Evolutionary conservation across 2,888 invertebrate genomes (phyloP).

Genomic region (Marronus borbonicus): DNA sequence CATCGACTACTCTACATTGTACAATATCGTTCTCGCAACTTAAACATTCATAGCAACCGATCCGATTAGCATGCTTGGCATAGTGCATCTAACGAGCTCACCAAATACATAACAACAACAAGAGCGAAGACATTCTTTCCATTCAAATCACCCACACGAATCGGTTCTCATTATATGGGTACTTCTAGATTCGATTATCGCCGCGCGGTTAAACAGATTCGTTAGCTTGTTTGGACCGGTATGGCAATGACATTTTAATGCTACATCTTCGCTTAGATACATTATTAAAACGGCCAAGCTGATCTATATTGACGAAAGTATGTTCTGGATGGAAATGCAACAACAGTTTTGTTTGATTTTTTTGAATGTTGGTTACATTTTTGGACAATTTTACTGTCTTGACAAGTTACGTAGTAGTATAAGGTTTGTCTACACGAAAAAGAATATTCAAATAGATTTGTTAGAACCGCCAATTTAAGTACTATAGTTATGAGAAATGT

Average conservation of each 20-base stretch:
- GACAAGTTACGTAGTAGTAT: too few species aligned
- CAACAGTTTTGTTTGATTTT: too few species aligned
- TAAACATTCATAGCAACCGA: conserved; percentile 1
- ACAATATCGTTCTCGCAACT: background rate
- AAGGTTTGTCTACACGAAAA: too few species aligned
- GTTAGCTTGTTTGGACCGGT: conserved; percentile 4
- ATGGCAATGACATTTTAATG: background rate
- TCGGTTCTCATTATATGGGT: conserved; percentile 13
- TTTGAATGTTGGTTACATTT: too few species aligned
- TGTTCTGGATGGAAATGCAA: too few species aligned
- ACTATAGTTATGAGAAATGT: too few species aligned
- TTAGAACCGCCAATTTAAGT: too few species aligned
- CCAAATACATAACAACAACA: conserved; percentile 14
- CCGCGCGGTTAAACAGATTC: conserved; percentile 10
- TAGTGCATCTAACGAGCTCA: background rate
- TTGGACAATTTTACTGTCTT: too few species aligned
- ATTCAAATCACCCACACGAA: conserved; percentile 26
- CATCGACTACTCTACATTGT: background rate
- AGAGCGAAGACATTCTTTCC: conserved; percentile 17
- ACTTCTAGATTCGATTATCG: conserved; percentile 24
- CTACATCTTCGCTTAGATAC: background rate
- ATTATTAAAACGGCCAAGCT: too few species aligned
- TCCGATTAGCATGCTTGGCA: conserved; percentile 6
- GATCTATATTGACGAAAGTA: too few species aligned
- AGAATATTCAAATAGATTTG: too few species aligned